phyloP scores from a whole-genome alignment of 1,140 invertebrate genomes.

The Conopomorpha cramerella region DNA sequence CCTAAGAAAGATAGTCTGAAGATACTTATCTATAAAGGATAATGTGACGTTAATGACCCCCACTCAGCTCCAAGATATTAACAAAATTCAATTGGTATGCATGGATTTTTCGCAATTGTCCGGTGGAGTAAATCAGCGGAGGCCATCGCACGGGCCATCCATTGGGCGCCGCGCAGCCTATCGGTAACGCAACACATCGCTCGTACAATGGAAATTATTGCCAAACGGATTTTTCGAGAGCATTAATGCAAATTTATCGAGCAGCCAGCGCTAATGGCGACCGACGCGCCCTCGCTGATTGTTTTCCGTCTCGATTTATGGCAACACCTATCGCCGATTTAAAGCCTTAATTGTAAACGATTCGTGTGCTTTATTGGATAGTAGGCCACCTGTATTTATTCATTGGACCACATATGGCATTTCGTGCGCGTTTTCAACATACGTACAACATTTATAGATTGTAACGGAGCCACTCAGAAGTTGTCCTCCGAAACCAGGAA shows the following conservation, averaged over 20 bases:
- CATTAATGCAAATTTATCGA: conserved; percentile 61
- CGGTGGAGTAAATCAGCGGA: too few species aligned
- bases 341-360: conserved; percentile 60
- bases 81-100: background rate
- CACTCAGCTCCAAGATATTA: background rate
- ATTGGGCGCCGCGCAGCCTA: background rate
- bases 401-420: conserved; percentile 28
- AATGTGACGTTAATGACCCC: background rate
- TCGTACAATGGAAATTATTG: conserved; percentile 50
- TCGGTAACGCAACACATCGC: conserved; percentile 8
- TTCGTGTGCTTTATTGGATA: conserved; percentile 59
- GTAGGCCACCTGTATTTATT: conserved; percentile 49
- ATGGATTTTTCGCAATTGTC: too few species aligned
- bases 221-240: conserved; percentile 53
- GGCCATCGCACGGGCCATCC: background rate
- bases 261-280: conserved; percentile 53
- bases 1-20: too few species aligned
- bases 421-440: too few species aligned
- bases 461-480: conserved; percentile 7
- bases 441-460: background rate
- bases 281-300: conserved; percentile 52
- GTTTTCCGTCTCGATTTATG: conserved; percentile 57
- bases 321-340: conserved; percentile 60
- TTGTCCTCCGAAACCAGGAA: conserved; percentile 30
- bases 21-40: background rate